A percentile compares a stretch with the other conserved stretches of the same genome.
phyloP scores from a whole-genome alignment of 1,140 invertebrate species.

The Ephestia elutella region DNA sequence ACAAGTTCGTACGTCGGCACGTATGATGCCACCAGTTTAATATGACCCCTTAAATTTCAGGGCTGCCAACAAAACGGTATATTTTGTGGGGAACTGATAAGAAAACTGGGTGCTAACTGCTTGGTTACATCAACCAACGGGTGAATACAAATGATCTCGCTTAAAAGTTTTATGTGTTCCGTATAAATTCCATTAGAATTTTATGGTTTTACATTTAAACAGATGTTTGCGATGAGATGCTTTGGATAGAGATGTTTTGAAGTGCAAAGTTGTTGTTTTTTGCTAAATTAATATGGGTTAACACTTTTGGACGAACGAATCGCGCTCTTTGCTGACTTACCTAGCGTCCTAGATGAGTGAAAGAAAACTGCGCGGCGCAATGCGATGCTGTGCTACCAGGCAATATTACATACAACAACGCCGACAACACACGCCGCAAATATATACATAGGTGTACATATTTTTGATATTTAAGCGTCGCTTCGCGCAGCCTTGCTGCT shows the following conservation, averaged over 20 bases:
- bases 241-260: background rate
- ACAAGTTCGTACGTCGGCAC: constrained; percentile 36
- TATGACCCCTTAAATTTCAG: constrained; percentile 14
- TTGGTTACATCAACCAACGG: constrained; percentile 22
- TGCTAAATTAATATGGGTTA: no score
- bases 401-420: no score
- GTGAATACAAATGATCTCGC: constrained; percentile 57
- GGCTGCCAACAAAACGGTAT: background rate
- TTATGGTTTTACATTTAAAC: constrained; percentile 61
- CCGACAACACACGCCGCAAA: no score
- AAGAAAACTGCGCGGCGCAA: no score
- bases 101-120: background rate
- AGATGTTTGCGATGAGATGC: constrained; percentile 31
- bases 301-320: no score
- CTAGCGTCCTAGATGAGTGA: no score
- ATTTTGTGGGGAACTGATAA: background rate
- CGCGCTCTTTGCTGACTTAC: no score
- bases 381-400: no score
- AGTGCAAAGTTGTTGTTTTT: background rate
- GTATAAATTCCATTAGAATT: constrained; percentile 64
- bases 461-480: no score
- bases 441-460: no score
- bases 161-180: constrained; percentile 65
- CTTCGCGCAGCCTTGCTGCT: no score
- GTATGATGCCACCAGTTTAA: constrained; percentile 31